Evolutionary conservation across 2,113 vertebrate genomes (phyloP).

Genomic region (Aegithalos caudatus): DNA sequence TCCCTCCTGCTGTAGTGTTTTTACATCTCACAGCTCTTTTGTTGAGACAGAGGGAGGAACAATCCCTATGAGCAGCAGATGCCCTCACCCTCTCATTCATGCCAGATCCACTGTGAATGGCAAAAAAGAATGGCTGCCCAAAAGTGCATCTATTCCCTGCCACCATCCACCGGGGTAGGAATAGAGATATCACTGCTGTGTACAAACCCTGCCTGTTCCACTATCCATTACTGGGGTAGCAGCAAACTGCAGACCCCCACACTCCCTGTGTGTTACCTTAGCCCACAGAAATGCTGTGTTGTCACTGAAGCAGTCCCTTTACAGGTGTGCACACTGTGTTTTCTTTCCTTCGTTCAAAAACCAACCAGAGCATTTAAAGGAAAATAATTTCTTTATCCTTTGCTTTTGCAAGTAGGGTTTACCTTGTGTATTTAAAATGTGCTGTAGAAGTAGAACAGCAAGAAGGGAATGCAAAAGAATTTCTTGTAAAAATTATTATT

Average conservation of each 20-base stretch:
- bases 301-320: neutral
- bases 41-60: neutral
- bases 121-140: neutral
- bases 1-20: neutral
- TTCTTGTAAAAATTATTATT: neutral
- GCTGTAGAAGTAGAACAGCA: neutral
- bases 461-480: neutral
- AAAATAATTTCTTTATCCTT: neutral
- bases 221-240: neutral
- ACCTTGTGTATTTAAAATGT: neutral
- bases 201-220: neutral
- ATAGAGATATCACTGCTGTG: neutral
- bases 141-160: neutral
- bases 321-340: neutral
- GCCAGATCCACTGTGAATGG: neutral
- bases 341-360: neutral
- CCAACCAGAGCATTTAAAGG: neutral
- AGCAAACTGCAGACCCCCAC: neutral
- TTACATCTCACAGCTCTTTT: neutral
- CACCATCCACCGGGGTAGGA: neutral
- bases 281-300: neutral
- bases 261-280: accelerated
- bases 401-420: neutral
- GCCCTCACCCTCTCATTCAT: neutral
- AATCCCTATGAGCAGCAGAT: neutral